These are phyloP conservation scores for Aselliscus stoliczkanus DNA, from an alignment of 2,797 vertebrate genomes.

Conservation along the genomic window DNA sequence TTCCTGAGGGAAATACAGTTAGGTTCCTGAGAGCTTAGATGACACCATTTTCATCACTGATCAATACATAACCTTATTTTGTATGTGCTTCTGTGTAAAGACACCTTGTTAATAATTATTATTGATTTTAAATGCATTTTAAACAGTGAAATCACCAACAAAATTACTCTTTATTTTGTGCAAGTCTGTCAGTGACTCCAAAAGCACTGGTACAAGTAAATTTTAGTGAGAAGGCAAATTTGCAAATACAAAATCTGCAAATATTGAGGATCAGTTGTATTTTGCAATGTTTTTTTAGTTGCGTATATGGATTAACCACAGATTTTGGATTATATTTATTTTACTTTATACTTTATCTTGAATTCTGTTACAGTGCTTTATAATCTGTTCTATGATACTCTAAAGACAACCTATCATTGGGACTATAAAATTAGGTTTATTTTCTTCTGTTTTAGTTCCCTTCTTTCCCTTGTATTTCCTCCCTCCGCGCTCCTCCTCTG, in stretches of 20 bases:
- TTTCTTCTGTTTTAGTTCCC: neutral
- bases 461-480: neutral
- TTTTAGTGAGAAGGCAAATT: neutral
- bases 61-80: neutral
- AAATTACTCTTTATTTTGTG: rapidly evolving
- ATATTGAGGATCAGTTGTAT: neutral
- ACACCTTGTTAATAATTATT: neutral
- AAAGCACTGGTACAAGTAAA: neutral
- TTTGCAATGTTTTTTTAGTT: neutral
- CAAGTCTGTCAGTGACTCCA: neutral
- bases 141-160: neutral
- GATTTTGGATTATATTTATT: neutral
- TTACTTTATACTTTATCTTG: neutral
- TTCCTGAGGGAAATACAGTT: neutral
- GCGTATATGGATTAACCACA: neutral
- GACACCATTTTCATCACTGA: neutral
- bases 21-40: neutral
- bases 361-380: neutral
- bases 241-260: neutral
- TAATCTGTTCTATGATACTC: neutral
- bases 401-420: neutral
- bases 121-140: neutral
- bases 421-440: neutral
- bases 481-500: no score
- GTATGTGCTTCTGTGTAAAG: neutral